These are phyloP conservation scores for Chaenogobius annularis DNA, from an alignment of 2,113 vertebrate species.

Conservation along the genomic window DNA sequence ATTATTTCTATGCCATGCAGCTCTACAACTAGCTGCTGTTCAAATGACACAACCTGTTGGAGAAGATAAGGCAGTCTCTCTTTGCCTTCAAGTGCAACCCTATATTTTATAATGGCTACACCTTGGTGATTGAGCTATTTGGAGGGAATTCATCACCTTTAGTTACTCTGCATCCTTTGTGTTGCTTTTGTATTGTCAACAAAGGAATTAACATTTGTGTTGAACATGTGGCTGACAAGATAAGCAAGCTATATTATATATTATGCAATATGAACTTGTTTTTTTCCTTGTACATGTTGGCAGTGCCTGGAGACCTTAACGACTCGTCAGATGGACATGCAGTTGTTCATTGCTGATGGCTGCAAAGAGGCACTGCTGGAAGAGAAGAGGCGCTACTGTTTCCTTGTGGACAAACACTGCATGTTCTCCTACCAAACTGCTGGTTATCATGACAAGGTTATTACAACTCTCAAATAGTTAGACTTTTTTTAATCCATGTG, in stretches of 20 bases:
- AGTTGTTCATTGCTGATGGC: slow-evolving; percentile 91
- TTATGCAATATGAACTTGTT: neutral
- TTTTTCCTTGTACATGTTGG: slow-evolving; percentile 9
- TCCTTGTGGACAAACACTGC: slow-evolving; percentile 97
- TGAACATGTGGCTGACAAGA: slow-evolving; percentile 39
- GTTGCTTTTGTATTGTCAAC: slow-evolving; percentile 26
- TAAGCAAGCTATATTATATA: slow-evolving; percentile 28
- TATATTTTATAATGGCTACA: slow-evolving; percentile 32
- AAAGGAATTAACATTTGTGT: slow-evolving; percentile 12
- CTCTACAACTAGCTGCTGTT: neutral
- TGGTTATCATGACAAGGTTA: slow-evolving; percentile 88
- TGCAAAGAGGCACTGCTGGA: slow-evolving; percentile 93
- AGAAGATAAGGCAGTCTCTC: slow-evolving; percentile 43
- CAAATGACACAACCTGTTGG: slow-evolving; percentile 23
- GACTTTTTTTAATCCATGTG: neutral
- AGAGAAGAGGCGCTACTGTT: slow-evolving; percentile 95
- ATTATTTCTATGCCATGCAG: neutral
- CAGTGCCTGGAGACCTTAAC: slow-evolving; percentile 90
- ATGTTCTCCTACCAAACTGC: slow-evolving; percentile 83
- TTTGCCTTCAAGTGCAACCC: neutral
- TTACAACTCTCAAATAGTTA: neutral
- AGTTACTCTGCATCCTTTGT: slow-evolving; percentile 11
- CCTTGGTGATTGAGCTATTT: slow-evolving; percentile 47
- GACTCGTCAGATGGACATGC: slow-evolving; percentile 90
- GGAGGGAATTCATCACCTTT: slow-evolving; percentile 26